Conservation (phyloP, 2,797 vertebrate species). For the Phrynocephalus vlangalii region DNA sequence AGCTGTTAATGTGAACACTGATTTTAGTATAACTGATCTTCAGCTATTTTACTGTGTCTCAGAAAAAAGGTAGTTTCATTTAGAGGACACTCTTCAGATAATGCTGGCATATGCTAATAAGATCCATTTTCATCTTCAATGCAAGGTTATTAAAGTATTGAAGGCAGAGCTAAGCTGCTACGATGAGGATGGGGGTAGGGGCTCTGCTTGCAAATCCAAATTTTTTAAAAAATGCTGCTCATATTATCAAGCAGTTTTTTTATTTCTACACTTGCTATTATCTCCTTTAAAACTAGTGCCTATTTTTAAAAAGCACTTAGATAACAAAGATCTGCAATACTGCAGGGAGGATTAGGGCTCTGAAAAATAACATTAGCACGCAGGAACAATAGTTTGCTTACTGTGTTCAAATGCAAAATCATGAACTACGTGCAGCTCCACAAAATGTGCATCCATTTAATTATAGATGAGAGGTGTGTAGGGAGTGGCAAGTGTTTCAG, state of each 20-base stretch:
- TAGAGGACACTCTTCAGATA: conserved; percentile 56
- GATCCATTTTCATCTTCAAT: conserved; percentile 44
- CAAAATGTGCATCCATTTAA: neutral
- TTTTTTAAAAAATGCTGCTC: neutral
- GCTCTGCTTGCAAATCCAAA: conserved; percentile 41
- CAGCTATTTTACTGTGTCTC: conserved; percentile 46
- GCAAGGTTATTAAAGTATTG: conserved; percentile 42
- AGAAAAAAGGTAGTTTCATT: conserved; percentile 47
- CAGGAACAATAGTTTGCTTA: conserved; percentile 2
- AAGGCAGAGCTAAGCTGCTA: neutral
- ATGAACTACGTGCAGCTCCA: neutral
- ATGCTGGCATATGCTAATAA: conserved; percentile 49
- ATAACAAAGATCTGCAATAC: neutral
- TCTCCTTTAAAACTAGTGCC: neutral
- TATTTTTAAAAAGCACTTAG: conserved; percentile 17
- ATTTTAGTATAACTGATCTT: conserved; percentile 66
- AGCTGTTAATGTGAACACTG: conserved; percentile 64
- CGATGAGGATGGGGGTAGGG: neutral
- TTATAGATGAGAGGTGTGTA: neutral
- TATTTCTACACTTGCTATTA: conserved; percentile 26
- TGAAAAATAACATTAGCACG: conserved; percentile 9
- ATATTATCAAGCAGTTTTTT: conserved; percentile 37
- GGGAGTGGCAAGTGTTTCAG: neutral
- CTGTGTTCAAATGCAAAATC: neutral
- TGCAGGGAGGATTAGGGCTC: neutral